A percentile compares a stretch with the other conserved stretches of the same genome.
These are phyloP conservation scores for Fratercula arctica DNA, from an alignment of 2,797 vertebrate genomes.

Conservation along the genomic window DNA sequence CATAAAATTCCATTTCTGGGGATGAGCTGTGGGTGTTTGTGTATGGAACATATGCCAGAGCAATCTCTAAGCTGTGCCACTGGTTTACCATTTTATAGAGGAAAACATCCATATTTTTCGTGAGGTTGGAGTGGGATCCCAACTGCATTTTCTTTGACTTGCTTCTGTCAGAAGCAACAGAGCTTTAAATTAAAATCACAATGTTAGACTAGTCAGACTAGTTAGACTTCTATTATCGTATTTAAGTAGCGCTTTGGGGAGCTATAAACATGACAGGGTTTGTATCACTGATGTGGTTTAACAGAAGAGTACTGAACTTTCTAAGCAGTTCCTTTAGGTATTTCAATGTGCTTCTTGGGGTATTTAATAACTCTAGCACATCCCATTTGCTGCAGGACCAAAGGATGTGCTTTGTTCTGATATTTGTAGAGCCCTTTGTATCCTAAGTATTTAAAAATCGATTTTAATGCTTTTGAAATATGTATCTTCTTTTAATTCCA, in stretches of 20 bases:
- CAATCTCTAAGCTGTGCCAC: background rate
- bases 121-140: background rate
- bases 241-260: background rate
- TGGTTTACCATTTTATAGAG: background rate
- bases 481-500: background rate
- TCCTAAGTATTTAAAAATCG: background rate
- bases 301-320: background rate
- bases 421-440: background rate
- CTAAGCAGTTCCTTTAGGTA: background rate
- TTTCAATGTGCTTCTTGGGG: background rate
- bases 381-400: background rate
- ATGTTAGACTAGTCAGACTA: background rate
- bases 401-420: background rate
- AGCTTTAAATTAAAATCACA: slow-evolving; percentile 1
- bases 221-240: background rate
- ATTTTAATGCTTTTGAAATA: background rate
- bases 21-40: background rate
- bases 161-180: background rate
- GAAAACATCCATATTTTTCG: background rate
- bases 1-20: background rate
- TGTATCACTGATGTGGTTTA: background rate
- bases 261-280: background rate
- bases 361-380: background rate
- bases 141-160: background rate
- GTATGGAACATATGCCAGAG: background rate